Conservation (phyloP, 1,140 invertebrate genomes). For the Cydia splendana region DNA sequence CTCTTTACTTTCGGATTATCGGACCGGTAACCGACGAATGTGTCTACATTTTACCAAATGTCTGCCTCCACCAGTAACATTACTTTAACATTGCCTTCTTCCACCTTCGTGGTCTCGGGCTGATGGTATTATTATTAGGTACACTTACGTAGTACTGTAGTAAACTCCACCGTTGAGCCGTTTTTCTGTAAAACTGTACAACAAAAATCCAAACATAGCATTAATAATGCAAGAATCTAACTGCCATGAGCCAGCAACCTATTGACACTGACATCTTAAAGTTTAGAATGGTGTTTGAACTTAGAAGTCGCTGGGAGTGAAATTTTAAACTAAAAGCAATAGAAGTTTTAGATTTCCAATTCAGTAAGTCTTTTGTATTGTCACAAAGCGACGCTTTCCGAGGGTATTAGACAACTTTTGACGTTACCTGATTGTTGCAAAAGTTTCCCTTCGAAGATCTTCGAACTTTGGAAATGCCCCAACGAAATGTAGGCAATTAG, state of each 20-base stretch:
- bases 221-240: too few species aligned
- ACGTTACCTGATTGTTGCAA: constrained; percentile 43
- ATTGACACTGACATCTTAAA: constrained; percentile 1
- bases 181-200: too few species aligned
- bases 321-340: constrained; percentile 59
- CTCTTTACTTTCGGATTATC: background rate
- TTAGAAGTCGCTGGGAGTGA: constrained; percentile 31
- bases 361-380: constrained; percentile 51
- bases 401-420: constrained; percentile 53
- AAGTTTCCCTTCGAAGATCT: constrained; percentile 40
- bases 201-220: too few species aligned
- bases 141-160: too few species aligned
- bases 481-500: constrained; percentile 29
- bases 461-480: background rate
- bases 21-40: background rate
- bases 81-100: background rate
- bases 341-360: constrained; percentile 42
- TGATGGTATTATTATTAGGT: too few species aligned
- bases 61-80: background rate
- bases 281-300: constrained; percentile 15
- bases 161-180: too few species aligned
- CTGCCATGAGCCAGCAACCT: background rate
- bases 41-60: background rate
- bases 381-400: constrained; percentile 48
- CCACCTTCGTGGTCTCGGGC: background rate